Conservation (phyloP, 92 coral and sea anemone species). For the Anthopleura xanthogrammica region DNA sequence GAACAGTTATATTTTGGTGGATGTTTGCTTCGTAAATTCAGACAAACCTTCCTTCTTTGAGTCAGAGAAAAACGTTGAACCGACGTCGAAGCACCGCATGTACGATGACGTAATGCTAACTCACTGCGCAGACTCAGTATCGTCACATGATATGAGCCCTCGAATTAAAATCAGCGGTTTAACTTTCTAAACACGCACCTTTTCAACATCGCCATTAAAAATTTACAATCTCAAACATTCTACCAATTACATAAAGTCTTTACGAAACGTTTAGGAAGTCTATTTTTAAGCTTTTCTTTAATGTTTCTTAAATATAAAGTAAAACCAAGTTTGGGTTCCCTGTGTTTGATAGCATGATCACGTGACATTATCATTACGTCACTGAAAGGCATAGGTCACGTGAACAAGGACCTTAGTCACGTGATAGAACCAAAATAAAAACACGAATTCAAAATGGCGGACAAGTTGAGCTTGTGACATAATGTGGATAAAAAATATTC, state of each 20-base stretch:
- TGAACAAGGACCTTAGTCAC: not conserved
- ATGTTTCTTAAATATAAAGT: no score
- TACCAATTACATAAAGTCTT: no score
- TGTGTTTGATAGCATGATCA: no score
- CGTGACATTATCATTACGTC: no score
- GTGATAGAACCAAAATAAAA: not conserved
- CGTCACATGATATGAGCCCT: constrained; percentile 25
- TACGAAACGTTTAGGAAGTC: no score
- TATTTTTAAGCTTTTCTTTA: no score
- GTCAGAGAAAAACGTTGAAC: constrained; percentile 38
- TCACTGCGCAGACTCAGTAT: constrained; percentile 54
- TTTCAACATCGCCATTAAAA: no score
- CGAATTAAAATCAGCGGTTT: not conserved
- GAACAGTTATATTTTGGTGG: not conserved
- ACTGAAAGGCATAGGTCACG: no score
- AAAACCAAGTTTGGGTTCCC: no score
- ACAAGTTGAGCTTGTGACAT: constrained; percentile 2
- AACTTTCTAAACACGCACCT: not conserved
- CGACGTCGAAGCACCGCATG: constrained; percentile 52
- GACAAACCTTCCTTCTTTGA: not conserved
- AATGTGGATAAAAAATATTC: not conserved
- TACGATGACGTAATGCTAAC: constrained; percentile 48
- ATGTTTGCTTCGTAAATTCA: not conserved
- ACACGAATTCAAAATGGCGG: constrained; percentile 23
- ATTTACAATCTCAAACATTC: no score